phyloP scores from a whole-genome alignment of 2,888 invertebrate species.

The Drosophila affinis region DNA sequence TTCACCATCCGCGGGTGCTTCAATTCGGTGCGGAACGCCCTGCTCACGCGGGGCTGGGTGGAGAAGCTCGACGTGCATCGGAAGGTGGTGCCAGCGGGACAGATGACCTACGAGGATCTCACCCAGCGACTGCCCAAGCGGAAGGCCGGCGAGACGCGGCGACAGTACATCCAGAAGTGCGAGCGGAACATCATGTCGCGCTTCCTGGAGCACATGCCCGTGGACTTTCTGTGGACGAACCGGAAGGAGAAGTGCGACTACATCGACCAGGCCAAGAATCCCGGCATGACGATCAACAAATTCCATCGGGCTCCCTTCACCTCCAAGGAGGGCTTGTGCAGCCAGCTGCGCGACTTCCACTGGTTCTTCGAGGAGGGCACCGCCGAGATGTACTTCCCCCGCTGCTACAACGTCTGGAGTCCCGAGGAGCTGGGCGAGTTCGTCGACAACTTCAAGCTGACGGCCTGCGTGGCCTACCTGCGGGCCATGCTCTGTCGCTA shows the following conservation, averaged over 20 bases:
- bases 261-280: conserved; percentile 84
- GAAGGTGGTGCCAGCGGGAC: conserved; percentile 76
- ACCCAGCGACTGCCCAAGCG: conserved; percentile 82
- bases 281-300: conserved; percentile 90
- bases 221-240: conserved; percentile 96
- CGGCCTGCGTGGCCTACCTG: conserved; percentile 93
- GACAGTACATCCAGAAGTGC: conserved; percentile 87
- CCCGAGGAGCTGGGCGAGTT: conserved; percentile 93
- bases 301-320: conserved; percentile 95
- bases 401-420: conserved; percentile 93
- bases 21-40: conserved; percentile 88
- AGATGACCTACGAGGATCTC: conserved; percentile 82
- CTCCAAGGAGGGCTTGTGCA: conserved; percentile 94
- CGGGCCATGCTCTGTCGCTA: conserved; percentile 89
- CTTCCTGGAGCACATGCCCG: conserved; percentile 90
- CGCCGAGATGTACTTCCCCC: conserved; percentile 91
- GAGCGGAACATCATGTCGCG: conserved; percentile 89
- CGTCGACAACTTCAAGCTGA: conserved; percentile 94
- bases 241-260: conserved; percentile 88
- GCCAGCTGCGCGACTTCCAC: conserved; percentile 91
- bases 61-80: conserved; percentile 83
- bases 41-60: conserved; percentile 89
- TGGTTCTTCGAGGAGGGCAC: conserved; percentile 94
- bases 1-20: conserved; percentile 90
- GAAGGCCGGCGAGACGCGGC: conserved; percentile 83